Percentiles rank a stretch among this genome's conserved stretches.
Evolutionary conservation across 2,113 vertebrate genomes (phyloP).

Genomic region (Trinectes maculatus): DNA sequence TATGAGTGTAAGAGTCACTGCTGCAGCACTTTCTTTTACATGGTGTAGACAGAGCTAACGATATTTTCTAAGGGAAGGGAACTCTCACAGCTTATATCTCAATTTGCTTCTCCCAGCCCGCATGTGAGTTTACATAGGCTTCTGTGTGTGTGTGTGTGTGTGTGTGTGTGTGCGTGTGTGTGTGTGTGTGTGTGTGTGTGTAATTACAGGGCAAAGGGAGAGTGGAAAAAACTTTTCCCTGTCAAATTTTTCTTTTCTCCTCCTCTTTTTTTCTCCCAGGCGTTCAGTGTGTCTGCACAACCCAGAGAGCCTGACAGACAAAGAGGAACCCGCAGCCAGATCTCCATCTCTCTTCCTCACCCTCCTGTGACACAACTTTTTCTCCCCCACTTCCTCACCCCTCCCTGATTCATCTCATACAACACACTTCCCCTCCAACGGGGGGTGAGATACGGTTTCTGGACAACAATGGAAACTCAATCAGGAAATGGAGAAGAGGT

Average conservation of each 20-base stretch:
- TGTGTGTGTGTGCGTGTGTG: slow-evolving; percentile 31
- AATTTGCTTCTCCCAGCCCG: slow-evolving; percentile 33
- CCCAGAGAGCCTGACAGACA: slow-evolving; percentile 35
- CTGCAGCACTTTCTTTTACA: too few relatives aligned
- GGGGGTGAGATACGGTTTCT: slow-evolving; percentile 70
- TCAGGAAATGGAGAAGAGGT: slow-evolving; percentile 81
- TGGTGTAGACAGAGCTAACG: too few relatives aligned
- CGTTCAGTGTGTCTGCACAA: neutral
- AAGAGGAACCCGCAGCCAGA: slow-evolving; percentile 30
- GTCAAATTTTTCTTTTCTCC: slow-evolving; percentile 57
- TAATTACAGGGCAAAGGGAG: slow-evolving; percentile 66
- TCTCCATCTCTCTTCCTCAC: slow-evolving; percentile 25
- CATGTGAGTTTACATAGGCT: slow-evolving; percentile 43
- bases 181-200: slow-evolving; percentile 34
- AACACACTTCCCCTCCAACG: slow-evolving; percentile 61
- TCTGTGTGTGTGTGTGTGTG: slow-evolving; percentile 39
- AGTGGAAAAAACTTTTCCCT: slow-evolving; percentile 42
- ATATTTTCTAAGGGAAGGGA: too few relatives aligned
- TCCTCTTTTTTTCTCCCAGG: slow-evolving; percentile 55
- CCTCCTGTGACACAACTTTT: neutral
- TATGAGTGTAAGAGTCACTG: too few relatives aligned
- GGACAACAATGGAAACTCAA: slow-evolving; percentile 85
- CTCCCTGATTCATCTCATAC: slow-evolving; percentile 34
- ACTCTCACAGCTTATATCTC: slow-evolving; percentile 17
- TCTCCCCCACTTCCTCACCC: slow-evolving; percentile 30